These are phyloP conservation scores for Cataglyphis altisquamis DNA, from an alignment of 2,888 invertebrate species.

Conservation along the genomic window DNA sequence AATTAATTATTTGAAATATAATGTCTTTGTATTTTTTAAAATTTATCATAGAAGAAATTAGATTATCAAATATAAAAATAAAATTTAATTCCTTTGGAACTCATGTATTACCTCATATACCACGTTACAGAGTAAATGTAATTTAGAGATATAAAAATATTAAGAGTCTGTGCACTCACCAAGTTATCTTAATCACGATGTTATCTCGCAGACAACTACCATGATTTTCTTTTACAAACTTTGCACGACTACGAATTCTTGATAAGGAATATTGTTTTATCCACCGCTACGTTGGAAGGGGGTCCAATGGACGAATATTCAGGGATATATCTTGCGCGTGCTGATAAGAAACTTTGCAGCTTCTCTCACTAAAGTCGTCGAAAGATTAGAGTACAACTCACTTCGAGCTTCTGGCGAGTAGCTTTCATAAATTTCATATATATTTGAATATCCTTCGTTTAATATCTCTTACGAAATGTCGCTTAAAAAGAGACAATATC, in stretches of 20 bases:
- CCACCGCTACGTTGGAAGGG: slow-evolving; percentile 24
- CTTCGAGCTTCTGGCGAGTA: slow-evolving; percentile 35
- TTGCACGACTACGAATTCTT: slow-evolving; percentile 19
- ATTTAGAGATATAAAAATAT: background rate
- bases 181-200: slow-evolving; percentile 2
- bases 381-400: slow-evolving; percentile 58
- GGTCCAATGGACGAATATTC: slow-evolving; percentile 47
- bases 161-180: slow-evolving; percentile 5
- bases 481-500: slow-evolving; percentile 19
- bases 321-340: slow-evolving; percentile 53
- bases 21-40: background rate
- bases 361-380: slow-evolving; percentile 54
- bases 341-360: slow-evolving; percentile 54
- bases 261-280: slow-evolving; percentile 59
- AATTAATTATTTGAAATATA: slow-evolving; percentile 1
- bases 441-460: slow-evolving; percentile 47
- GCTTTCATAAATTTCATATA: slow-evolving; percentile 53
- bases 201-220: background rate
- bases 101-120: background rate
- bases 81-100: background rate
- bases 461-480: slow-evolving; percentile 26
- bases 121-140: background rate
- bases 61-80: slow-evolving; percentile 1
- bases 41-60: background rate
- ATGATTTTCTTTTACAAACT: slow-evolving; percentile 30